Percentiles rank a stretch among this genome's conserved stretches.
Evolutionary conservation across 1,140 invertebrate species (phyloP).

Genomic region (Leptopilina clavipes): DNA sequence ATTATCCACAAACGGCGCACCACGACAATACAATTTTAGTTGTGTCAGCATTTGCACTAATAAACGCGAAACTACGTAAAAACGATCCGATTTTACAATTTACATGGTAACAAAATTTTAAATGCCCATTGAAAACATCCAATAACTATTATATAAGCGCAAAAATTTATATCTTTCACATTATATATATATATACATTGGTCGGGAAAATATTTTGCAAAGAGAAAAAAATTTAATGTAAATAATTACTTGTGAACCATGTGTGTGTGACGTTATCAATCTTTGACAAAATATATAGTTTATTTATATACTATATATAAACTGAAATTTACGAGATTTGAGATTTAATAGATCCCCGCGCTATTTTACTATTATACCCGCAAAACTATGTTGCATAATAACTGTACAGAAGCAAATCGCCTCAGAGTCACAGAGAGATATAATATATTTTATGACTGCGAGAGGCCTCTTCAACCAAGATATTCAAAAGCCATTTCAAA

Average conservation of each 20-base stretch:
- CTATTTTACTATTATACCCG: constrained; percentile 26
- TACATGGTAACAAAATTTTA: constrained; percentile 11
- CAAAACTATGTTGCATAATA: constrained; percentile 21
- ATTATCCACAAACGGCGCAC: neutral
- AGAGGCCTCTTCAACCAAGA: constrained; percentile 20
- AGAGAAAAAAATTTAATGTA: no score
- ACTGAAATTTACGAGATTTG: neutral
- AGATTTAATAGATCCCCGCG: neutral
- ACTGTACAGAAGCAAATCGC: constrained; percentile 19
- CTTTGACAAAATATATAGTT: neutral
- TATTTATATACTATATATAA: neutral
- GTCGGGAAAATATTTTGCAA: no score
- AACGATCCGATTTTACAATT: neutral
- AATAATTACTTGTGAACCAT: neutral
- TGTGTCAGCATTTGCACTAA: constrained; percentile 1
- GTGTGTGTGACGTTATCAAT: constrained; percentile 7
- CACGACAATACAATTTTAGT: constrained; percentile 24
- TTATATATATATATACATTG: no score
- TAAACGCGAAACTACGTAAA: constrained; percentile 21
- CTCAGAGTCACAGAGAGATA: constrained; percentile 6
- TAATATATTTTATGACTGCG: constrained; percentile 3
- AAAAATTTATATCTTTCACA: no score
- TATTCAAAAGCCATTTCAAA: constrained; percentile 7
- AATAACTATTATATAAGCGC: neutral
- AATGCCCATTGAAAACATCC: neutral